phyloP scores from a whole-genome alignment of 2,797 vertebrate genomes.

The Betta splendens region DNA sequence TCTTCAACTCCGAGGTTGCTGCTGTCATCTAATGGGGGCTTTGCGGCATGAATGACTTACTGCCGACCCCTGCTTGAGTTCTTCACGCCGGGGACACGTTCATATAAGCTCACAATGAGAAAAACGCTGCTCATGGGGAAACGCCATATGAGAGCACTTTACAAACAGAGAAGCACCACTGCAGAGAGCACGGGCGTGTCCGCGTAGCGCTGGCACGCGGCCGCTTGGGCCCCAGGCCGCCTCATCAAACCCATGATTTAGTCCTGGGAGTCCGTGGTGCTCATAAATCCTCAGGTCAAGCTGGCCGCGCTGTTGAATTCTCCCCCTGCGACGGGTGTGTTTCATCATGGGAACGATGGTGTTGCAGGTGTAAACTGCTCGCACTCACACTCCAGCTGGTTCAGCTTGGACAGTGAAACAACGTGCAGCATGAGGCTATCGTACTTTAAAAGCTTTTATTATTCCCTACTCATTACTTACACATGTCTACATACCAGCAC shows the following conservation, averaged over 20 bases:
- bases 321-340: constrained; percentile 50
- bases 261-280: constrained; percentile 41
- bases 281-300: constrained; percentile 54
- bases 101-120: constrained; percentile 20
- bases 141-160: constrained; percentile 20
- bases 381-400: constrained; percentile 53
- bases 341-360: constrained; percentile 64
- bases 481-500: no score
- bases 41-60: constrained; percentile 45
- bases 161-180: constrained; percentile 16
- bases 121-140: constrained; percentile 32
- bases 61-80: constrained; percentile 43
- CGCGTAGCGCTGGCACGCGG: background rate
- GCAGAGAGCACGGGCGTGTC: constrained; percentile 42
- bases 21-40: constrained; percentile 7
- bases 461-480: no score
- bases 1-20: constrained; percentile 2
- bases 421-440: constrained; percentile 9
- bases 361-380: constrained; percentile 69
- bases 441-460: no score
- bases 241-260: constrained; percentile 52
- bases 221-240: constrained; percentile 21
- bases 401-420: constrained; percentile 56
- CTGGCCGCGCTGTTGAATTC: constrained; percentile 26
- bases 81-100: constrained; percentile 43